Percentiles rank a stretch among this genome's conserved stretches.
Conservation (phyloP, 2,797 vertebrate species). For the Selene dorsalis region DNA sequence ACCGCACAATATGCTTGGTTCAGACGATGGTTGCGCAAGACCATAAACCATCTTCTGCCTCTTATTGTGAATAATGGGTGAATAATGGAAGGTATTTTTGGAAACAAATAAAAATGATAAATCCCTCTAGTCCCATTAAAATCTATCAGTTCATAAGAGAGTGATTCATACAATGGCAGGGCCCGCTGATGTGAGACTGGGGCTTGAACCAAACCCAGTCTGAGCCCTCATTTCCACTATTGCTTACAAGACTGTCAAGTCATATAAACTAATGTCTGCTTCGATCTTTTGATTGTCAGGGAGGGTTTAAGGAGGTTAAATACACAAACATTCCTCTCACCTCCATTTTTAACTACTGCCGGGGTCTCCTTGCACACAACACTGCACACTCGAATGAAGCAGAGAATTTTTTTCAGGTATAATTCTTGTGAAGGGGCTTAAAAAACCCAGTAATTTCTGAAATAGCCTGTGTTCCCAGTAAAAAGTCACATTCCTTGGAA, state of each 20-base stretch:
- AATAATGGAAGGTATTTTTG: background rate
- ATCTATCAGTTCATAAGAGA: background rate
- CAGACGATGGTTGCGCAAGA: background rate
- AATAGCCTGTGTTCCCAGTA: background rate
- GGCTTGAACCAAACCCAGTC: background rate
- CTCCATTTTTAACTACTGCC: background rate
- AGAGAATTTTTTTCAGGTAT: background rate
- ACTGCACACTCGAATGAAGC: constrained; percentile 6
- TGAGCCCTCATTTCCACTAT: background rate
- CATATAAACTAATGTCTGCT: background rate
- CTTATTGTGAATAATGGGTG: background rate
- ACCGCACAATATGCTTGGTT: background rate
- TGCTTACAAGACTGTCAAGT: background rate
- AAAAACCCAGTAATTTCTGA: background rate
- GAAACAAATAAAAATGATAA: background rate
- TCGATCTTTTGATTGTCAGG: background rate
- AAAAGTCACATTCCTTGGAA: constrained; percentile 4
- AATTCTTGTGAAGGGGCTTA: background rate
- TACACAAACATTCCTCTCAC: background rate
- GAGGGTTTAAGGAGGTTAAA: background rate
- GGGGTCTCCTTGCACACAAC: background rate
- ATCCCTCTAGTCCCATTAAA: background rate
- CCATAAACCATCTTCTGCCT: background rate
- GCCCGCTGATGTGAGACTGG: background rate
- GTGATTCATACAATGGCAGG: background rate